Evolutionary conservation across 2,797 vertebrate genomes (phyloP), one percentile per base, ranked within the genome.

Genomic region (Myotis vivesi): DNA sequence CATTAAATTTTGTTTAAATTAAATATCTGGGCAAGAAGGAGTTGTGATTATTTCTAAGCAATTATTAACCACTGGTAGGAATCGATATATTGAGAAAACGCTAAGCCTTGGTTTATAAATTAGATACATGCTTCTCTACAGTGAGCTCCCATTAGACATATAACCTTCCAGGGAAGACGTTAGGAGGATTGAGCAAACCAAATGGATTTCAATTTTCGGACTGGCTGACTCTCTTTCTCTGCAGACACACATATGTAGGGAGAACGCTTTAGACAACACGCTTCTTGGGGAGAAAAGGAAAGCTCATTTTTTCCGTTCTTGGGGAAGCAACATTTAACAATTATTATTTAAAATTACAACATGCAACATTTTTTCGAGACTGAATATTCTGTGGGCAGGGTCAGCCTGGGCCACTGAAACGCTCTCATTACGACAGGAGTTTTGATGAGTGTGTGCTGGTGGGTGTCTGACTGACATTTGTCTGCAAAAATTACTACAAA

Each of bases 201-300:
- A 97, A 96, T 33, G 96, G 97, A 97, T 97, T 97, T 96, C 97
- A 96, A 93, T 97, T 96, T 96, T 72, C 93, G 84, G 94, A 69
- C 87, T 19, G 92, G 69, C 85, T 94, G 89, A 23, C 33, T 66
- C 33, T 86, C 81, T 30, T 30, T 49, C 90, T 92, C 55, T 17
- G 75, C 88, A 83, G 94, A 94, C 79, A 28, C 82, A 36, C 28
- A 7, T 15, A 46, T 9, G 16, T 3, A 17, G n/a, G 73, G 7
- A 77, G 84, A 72, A 53, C 25, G 38, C 38, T 49, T 75, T 3
- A 69, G 85, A 72, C 28, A 23, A 51, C 23, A 2, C 2, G 19
- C 41, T 53, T 87, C 87, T 81, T 76, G 82, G 11, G 17, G 68
- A 20, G 13, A 2, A 6, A 0, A 62, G 49, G 51, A n/a, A 87